phyloP scores from a whole-genome alignment of 35 echinoderm and acorn worm genomes.

The Patiria miniata region DNA sequence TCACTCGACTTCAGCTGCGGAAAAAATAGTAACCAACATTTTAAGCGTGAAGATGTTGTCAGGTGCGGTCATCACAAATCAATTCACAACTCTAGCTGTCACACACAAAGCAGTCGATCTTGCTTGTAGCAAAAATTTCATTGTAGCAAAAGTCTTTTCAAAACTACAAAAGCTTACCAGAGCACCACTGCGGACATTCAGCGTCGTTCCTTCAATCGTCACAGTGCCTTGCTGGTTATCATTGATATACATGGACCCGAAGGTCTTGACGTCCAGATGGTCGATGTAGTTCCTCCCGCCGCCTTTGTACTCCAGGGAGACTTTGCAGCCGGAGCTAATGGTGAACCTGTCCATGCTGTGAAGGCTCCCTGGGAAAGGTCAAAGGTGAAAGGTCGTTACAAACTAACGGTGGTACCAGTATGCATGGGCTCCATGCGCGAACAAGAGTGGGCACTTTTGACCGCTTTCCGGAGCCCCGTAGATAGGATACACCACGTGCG shows the following conservation, averaged over 20 bases:
- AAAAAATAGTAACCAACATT: conserved; percentile 6
- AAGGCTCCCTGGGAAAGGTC: conserved; percentile 56
- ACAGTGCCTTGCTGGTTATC: conserved; percentile 65
- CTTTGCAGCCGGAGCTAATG: conserved; percentile 65
- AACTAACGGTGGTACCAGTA: too few species aligned
- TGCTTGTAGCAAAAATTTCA: too few species aligned
- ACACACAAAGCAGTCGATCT: too few species aligned
- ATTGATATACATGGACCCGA: conserved; percentile 77
- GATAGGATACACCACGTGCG: too few species aligned
- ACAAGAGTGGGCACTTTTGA: too few species aligned
- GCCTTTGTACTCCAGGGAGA: conserved; percentile 66
- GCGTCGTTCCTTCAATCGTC: conserved; percentile 66
- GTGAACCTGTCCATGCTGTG: conserved; percentile 71
- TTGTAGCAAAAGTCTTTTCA: too few species aligned
- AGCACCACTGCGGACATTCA: conserved; percentile 82
- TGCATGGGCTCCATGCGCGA: too few species aligned
- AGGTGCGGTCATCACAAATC: too few species aligned
- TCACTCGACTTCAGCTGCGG: conserved; percentile 73
- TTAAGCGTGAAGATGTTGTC: too few species aligned
- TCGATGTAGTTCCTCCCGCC: conserved; percentile 42
- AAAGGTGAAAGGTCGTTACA: too few species aligned
- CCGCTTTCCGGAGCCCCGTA: too few species aligned
- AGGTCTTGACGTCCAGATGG: conserved; percentile 83
- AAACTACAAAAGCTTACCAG: conserved; percentile 42
- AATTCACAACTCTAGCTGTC: too few species aligned